Evolutionary conservation across 2,797 vertebrate species (phyloP).

Genomic region (Poecilia wingei): DNA sequence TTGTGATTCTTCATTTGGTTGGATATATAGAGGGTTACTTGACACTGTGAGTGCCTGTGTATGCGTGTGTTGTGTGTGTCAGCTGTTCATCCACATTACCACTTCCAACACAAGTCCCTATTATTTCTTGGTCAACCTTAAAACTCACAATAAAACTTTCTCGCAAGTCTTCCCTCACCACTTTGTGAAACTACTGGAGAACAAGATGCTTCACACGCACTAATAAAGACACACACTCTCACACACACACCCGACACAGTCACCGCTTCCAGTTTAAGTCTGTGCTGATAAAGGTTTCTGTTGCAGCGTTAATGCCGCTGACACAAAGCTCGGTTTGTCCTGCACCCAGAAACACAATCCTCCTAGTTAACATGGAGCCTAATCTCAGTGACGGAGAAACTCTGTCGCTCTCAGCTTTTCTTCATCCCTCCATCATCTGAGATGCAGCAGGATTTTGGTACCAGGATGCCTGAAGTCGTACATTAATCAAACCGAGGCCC

Average conservation of each 20-base stretch:
- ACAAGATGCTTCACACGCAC: conserved; percentile 17
- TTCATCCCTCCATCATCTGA: conserved; percentile 28
- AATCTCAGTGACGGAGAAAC: conserved; percentile 58
- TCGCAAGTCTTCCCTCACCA: conserved; percentile 24
- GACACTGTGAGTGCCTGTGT: conserved; percentile 16
- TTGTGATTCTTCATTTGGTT: conserved; percentile 40
- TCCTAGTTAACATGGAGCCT: conserved; percentile 47
- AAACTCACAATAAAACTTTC: conserved; percentile 10
- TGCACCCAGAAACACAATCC: conserved; percentile 52
- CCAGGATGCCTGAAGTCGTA: not conserved
- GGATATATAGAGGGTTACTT: conserved; percentile 44
- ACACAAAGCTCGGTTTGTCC: conserved; percentile 64
- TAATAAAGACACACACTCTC: conserved; percentile 1
- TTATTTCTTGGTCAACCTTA: conserved; percentile 55
- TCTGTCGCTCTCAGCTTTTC: conserved; percentile 31
- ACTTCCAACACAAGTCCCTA: conserved; percentile 52
- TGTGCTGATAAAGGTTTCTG: conserved; percentile 60
- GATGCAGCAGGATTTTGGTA: not conserved
- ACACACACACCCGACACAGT: conserved; percentile 4
- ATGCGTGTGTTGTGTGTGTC: conserved; percentile 12
- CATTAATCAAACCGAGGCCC: not conserved
- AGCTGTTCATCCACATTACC: conserved; percentile 70
- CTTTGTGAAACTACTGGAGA: conserved; percentile 63
- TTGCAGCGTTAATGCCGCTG: conserved; percentile 52
- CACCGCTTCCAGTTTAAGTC: conserved; percentile 33